Evolutionary conservation across 2,888 invertebrate genomes (phyloP).

Genomic region (Trileptium ribeirensis): DNA sequence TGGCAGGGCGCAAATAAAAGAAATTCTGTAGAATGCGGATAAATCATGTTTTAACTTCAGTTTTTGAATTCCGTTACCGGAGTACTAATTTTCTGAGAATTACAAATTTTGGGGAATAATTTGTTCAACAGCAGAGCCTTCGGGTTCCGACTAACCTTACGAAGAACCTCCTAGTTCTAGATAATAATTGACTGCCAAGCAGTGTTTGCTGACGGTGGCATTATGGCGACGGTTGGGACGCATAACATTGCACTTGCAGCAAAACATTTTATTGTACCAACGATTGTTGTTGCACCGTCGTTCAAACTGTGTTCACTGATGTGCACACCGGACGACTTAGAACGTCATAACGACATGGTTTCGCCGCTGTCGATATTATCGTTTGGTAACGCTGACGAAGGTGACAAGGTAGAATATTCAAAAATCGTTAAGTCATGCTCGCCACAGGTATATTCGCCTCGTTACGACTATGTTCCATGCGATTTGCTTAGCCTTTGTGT

Average conservation of each 20-base stretch:
- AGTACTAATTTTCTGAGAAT: no score
- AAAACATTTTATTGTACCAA: not conserved
- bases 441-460: not conserved
- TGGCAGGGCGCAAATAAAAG: no score
- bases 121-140: no score
- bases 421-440: not conserved
- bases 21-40: no score
- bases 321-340: not conserved
- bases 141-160: no score
- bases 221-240: not conserved
- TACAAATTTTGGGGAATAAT: no score
- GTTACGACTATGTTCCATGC: not conserved
- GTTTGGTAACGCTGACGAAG: not conserved
- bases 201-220: not conserved
- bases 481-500: not conserved
- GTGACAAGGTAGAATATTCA: not conserved
- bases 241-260: not conserved
- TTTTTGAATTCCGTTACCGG: no score
- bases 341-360: not conserved
- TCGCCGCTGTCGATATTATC: not conserved
- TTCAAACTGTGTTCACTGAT: not conserved
- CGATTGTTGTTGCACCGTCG: not conserved
- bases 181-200: not conserved
- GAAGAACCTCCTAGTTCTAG: no score
- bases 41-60: no score